Conservation (phyloP, 2,888 invertebrate genomes). For the Anoncus sp. region DNA sequence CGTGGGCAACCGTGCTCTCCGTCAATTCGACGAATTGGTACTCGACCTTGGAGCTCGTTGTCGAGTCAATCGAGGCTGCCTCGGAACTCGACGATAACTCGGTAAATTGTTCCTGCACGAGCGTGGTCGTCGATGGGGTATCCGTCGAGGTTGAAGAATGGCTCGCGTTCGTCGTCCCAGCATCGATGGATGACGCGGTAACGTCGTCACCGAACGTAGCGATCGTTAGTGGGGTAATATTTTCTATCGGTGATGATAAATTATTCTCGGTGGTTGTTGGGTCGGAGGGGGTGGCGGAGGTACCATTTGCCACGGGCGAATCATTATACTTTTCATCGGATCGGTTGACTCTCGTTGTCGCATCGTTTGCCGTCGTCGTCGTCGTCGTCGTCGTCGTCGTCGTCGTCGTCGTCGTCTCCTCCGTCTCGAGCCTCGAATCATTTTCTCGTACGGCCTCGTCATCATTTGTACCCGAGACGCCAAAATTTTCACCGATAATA, state of each 20-base stretch:
- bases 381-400: no score
- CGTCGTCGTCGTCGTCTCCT: no score
- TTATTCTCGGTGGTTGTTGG: constrained; percentile 35
- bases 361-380: not conserved
- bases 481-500: constrained; percentile 42
- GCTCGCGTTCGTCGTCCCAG: constrained; percentile 64
- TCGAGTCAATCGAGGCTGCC: constrained; percentile 54
- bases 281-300: no score
- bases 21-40: constrained; percentile 77
- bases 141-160: constrained; percentile 63
- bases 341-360: constrained; percentile 33
- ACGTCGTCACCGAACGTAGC: constrained; percentile 14
- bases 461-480: no score
- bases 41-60: constrained; percentile 72
- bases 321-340: no score
- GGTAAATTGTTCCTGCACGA: no score
- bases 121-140: constrained; percentile 44
- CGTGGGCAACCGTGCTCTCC: constrained; percentile 63
- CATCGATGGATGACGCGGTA: constrained; percentile 45
- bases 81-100: constrained; percentile 18
- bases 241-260: constrained; percentile 36
- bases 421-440: no score
- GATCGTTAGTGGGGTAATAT: constrained; percentile 41
- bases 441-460: no score
- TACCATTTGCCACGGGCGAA: no score